Base-by-base conservation (phyloP, 2,888 invertebrate species). In the Lasioglossum lativentre region DNA sequence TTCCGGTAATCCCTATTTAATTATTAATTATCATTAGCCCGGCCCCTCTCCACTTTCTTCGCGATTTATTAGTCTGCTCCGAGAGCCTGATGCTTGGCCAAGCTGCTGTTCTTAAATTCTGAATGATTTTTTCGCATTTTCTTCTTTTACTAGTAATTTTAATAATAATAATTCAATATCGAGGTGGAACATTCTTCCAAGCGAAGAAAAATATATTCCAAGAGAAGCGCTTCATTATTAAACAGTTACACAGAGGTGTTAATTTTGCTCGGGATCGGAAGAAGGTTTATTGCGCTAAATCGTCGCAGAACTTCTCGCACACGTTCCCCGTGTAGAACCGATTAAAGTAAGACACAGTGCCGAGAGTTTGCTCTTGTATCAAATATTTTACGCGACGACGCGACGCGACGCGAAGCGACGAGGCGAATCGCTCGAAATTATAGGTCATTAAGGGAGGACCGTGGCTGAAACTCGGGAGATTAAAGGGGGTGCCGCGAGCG, bases 381-480 rank as follows among this genome's bases (percentile, higher is more conserved):
- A 30, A 47, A 47, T 73, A 47, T 73, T 73, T 27, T 30, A 40
- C 34, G 30, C 30, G 30, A 52, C 52, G 52, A 52, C n/a, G n/a
- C n/a, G n/a, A n/a, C n/a, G n/a, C n/a, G n/a, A n/a, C n/a, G n/a
- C n/a, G n/a, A n/a, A n/a, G 30, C 30, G 30, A 52, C 52, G n/a
- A n/a, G 34, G 30, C 12, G 56, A 74, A 56, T 42, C 30, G 45
- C 14, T n/a, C 2, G 34, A 27, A 72, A 52, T 38, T 42, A 30
- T 52, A 47, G 23, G 45, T 52, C 66, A 68, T 78, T 68, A 66
- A 19, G 14, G 59, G 14, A 19, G 63, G 47, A 8, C 27, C 79
- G 70, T 59, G 6, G 45, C 45, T 27, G 52, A 74, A 68, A 45
- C 16, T 40, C 40, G 52, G 63, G 19, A 71, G 72, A 81, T 83